A percentile compares a stretch with the other conserved stretches of the same genome.
Conservation (phyloP, 2,888 invertebrate species). For the Eupithecia insigniata region DNA sequence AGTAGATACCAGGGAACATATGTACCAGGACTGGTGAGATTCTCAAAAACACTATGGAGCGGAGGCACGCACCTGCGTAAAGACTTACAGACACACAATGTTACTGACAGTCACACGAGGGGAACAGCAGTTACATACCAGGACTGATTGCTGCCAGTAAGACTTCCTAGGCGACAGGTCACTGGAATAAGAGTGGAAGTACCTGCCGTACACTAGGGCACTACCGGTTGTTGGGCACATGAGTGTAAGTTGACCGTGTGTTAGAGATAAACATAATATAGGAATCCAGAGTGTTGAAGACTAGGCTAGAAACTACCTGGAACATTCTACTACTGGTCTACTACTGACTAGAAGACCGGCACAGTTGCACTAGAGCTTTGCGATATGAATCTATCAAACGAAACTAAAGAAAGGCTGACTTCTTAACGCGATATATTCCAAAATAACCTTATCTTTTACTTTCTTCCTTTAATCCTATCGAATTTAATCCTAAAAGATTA, state of each 20-base stretch:
- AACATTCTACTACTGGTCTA: not conserved
- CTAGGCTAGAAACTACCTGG: not conserved
- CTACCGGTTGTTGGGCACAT: not conserved
- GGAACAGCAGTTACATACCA: not conserved
- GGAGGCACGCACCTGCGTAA: not conserved
- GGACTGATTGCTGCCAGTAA: not conserved
- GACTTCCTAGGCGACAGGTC: not conserved
- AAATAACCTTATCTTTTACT: too few relatives aligned
- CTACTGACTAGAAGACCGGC: not conserved
- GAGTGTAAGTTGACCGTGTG: too few relatives aligned
- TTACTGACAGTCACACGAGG: not conserved
- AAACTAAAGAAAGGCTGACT: too few relatives aligned
- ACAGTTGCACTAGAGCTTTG: not conserved
- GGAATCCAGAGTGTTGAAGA: not conserved
- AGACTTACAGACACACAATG: too few relatives aligned
- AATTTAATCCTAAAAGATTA: not conserved
- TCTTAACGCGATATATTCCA: too few relatives aligned
- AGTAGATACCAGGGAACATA: not conserved
- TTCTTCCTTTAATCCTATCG: too few relatives aligned
- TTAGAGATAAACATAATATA: not conserved
- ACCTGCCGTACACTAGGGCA: not conserved
- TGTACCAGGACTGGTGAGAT: not conserved
- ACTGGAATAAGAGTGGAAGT: not conserved
- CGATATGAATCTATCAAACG: not conserved
- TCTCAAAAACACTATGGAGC: not conserved